phyloP scores from a whole-genome alignment of 2,888 invertebrate genomes.

The Aleiodes alternator region DNA sequence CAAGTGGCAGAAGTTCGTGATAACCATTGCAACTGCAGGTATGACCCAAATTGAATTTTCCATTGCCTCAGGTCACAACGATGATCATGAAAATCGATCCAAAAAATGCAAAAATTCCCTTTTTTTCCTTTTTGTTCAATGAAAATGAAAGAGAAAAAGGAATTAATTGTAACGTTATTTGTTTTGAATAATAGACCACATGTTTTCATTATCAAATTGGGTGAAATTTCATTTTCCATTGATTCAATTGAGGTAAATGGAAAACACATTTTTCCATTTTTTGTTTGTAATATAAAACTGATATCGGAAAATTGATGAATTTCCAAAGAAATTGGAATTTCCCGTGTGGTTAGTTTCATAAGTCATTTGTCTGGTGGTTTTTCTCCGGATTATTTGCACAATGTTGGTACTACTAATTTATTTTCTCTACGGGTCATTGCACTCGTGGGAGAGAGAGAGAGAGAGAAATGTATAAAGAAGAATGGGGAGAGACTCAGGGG shows the following conservation, averaged over 20 bases:
- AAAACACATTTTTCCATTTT: neutral
- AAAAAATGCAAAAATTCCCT: too few species aligned
- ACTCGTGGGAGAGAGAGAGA: conserved; percentile 45
- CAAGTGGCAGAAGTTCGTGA: conserved; percentile 3
- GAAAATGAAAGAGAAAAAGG: too few species aligned
- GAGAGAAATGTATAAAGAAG: conserved; percentile 36
- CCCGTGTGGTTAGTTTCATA: conserved; percentile 50
- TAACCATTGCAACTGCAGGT: conserved; percentile 20
- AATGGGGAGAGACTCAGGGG: too few species aligned
- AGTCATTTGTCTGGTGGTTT: conserved; percentile 49
- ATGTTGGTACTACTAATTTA: conserved; percentile 55
- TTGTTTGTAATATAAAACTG: neutral
- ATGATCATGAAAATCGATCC: too few species aligned
- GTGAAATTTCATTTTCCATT: too few species aligned
- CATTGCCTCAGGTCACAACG: neutral
- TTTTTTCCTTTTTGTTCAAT: too few species aligned
- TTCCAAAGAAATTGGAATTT: conserved; percentile 40
- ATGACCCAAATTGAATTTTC: conserved; percentile 21
- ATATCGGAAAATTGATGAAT: conserved; percentile 14
- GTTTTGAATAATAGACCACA: too few species aligned
- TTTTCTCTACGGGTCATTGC: conserved; percentile 55
- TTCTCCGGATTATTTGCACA: conserved; percentile 52
- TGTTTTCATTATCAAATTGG: too few species aligned
- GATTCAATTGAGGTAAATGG: neutral
- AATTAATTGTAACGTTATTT: too few species aligned